phyloP scores from a whole-genome alignment of 2,888 invertebrate species.

The Hemistola chrysoprasaria region DNA sequence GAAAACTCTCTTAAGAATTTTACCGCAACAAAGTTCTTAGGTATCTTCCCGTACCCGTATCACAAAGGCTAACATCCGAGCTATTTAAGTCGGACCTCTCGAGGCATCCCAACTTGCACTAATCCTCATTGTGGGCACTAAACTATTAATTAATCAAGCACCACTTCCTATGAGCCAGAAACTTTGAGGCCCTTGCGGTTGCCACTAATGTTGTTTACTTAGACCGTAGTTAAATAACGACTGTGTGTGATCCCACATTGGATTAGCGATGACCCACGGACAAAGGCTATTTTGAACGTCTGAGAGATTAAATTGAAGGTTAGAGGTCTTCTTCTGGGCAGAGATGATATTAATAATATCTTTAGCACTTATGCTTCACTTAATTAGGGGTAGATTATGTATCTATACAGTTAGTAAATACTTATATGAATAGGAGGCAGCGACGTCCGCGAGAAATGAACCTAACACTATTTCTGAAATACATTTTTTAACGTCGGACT shows the following conservation, averaged over 20 bases:
- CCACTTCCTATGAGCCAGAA: constrained; percentile 40
- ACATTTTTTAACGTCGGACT: too few species aligned
- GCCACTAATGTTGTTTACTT: constrained; percentile 63
- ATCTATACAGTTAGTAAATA: too few species aligned
- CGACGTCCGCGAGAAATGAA: too few species aligned
- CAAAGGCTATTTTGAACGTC: constrained; percentile 17
- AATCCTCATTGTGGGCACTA: constrained; percentile 46
- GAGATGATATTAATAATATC: too few species aligned
- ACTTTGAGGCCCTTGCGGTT: constrained; percentile 56
- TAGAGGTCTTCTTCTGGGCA: too few species aligned
- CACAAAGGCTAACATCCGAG: constrained; percentile 5
- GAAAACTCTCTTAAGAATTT: too few species aligned
- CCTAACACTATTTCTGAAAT: too few species aligned
- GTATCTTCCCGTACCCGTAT: not conserved
- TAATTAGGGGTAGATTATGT: too few species aligned
- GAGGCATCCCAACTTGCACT: constrained; percentile 41
- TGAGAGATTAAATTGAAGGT: constrained; percentile 5
- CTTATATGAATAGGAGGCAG: too few species aligned
- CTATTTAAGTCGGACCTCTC: constrained; percentile 36
- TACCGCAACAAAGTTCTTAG: too few species aligned
- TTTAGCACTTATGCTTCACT: too few species aligned
- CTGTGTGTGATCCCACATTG: constrained; percentile 34
- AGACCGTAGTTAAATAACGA: constrained; percentile 59
- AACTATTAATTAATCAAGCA: constrained; percentile 60
- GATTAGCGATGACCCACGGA: constrained; percentile 37